Percentiles rank a stretch among this genome's conserved stretches.
Conservation (phyloP, 2,888 invertebrate species). For the Lochmaea capreae region DNA sequence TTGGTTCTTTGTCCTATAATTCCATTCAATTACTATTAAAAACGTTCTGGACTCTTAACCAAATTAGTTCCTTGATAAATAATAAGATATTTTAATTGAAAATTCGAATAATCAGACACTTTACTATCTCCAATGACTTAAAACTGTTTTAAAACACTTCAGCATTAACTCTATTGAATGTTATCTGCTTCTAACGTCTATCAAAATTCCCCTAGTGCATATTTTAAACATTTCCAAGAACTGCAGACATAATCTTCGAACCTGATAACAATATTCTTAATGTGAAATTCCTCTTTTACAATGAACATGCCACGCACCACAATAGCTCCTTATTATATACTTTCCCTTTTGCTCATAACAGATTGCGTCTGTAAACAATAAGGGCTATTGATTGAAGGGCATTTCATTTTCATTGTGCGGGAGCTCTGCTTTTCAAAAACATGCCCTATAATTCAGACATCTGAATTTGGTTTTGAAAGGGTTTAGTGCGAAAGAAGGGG, state of each 20-base stretch:
- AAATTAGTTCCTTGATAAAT: too few relatives aligned
- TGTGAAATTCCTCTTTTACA: conserved; percentile 19
- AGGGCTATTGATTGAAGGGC: conserved; percentile 44
- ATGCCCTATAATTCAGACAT: conserved; percentile 30
- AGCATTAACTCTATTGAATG: not conserved
- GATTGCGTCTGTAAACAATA: conserved; percentile 48
- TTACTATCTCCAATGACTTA: not conserved
- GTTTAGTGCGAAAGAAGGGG: conserved; percentile 16
- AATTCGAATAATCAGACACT: not conserved
- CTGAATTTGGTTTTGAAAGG: conserved; percentile 25
- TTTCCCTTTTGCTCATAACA: conserved; percentile 28
- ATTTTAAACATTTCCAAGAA: conserved; percentile 1
- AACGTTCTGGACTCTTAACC: too few relatives aligned
- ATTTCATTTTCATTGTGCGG: conserved; percentile 44
- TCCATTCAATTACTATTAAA: too few relatives aligned
- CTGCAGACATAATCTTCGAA: conserved; percentile 14
- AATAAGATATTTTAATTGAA: not conserved
- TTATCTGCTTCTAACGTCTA: conserved; percentile 2
- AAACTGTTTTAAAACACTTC: not conserved
- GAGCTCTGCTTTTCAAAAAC: conserved; percentile 43
- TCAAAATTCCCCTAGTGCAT: not conserved
- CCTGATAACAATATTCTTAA: conserved; percentile 19
- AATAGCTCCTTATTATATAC: conserved; percentile 34
- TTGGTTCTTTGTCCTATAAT: too few relatives aligned
- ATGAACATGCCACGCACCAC: conserved; percentile 19